Conservation (phyloP, 2,888 invertebrate genomes). For the Xylophagus ater region DNA sequence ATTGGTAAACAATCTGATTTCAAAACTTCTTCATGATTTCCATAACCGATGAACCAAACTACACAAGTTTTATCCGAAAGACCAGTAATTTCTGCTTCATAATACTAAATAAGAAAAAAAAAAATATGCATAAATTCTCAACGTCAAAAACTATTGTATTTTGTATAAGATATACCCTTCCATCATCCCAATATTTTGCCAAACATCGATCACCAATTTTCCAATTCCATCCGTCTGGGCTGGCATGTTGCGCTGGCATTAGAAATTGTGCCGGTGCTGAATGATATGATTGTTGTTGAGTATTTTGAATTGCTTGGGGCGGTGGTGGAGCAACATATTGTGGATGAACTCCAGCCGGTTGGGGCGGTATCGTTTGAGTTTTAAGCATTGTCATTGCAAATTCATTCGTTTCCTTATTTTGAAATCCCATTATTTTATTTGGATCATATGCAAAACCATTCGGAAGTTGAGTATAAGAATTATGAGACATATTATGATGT, state of each 20-base stretch:
- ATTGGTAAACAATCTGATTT: slow-evolving; percentile 69
- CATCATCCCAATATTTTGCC: slow-evolving; percentile 90
- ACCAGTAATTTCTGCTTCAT: slow-evolving; percentile 71
- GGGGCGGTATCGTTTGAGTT: slow-evolving; percentile 27
- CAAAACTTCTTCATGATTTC: slow-evolving; percentile 80
- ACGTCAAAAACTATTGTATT: slow-evolving; percentile 8
- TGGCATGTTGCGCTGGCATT: slow-evolving; percentile 13
- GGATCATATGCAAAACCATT: slow-evolving; percentile 37
- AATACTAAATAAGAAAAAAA: slow-evolving; percentile 49
- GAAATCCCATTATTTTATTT: slow-evolving; percentile 38
- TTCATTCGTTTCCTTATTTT: slow-evolving; percentile 38
- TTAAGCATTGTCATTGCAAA: slow-evolving; percentile 37
- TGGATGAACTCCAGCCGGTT: slow-evolving; percentile 2
- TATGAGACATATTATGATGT: slow-evolving; percentile 11
- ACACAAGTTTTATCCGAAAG: slow-evolving; percentile 74
- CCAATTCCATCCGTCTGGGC: slow-evolving; percentile 45
- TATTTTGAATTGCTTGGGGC: no score
- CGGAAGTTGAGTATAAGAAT: slow-evolving; percentile 22
- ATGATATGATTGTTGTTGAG: slow-evolving; percentile 6
- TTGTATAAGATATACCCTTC: slow-evolving; percentile 49
- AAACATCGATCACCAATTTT: slow-evolving; percentile 71
- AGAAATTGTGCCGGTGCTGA: slow-evolving; percentile 7
- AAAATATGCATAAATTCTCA: background rate
- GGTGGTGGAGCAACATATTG: slow-evolving; percentile 12
- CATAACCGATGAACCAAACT: slow-evolving; percentile 77